phyloP scores from a whole-genome alignment of 2,797 vertebrate species.

The Delichon dasypus region DNA sequence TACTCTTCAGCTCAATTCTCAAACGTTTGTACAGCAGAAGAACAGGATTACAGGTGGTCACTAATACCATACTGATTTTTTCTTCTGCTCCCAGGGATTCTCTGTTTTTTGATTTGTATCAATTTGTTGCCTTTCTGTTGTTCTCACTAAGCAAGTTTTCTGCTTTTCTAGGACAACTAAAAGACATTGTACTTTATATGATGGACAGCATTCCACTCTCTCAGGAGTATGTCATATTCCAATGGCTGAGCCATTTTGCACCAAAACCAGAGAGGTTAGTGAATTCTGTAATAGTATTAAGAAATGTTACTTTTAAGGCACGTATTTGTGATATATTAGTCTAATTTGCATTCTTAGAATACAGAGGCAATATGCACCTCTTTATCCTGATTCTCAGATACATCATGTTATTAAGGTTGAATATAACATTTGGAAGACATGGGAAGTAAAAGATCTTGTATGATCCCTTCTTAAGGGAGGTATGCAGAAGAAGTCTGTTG shows the following conservation, averaged over 20 bases:
- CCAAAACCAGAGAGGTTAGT: constrained; percentile 90
- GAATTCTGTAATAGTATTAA: neutral
- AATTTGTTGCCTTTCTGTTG: neutral
- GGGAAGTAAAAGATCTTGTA: neutral
- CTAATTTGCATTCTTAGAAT: neutral
- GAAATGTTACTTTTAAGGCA: neutral
- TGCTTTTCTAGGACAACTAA: constrained; percentile 84
- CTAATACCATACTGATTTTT: neutral
- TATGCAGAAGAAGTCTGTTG: neutral
- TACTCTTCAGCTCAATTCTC: neutral
- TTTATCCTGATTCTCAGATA: neutral
- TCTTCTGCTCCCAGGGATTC: neutral
- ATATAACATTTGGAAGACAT: neutral
- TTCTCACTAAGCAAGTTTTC: neutral
- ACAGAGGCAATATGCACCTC: neutral
- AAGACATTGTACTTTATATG: constrained; percentile 89
- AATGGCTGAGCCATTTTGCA: constrained; percentile 95
- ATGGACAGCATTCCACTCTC: constrained; percentile 81
- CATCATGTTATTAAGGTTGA: neutral
- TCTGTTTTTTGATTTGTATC: neutral
- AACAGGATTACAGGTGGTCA: neutral
- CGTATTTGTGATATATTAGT: neutral
- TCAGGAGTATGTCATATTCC: constrained; percentile 92
- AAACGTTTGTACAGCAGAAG: neutral
- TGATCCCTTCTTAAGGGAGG: neutral